These are phyloP conservation scores for Anticlea derivata DNA, from an alignment of 2,888 invertebrate genomes.

Conservation along the genomic window DNA sequence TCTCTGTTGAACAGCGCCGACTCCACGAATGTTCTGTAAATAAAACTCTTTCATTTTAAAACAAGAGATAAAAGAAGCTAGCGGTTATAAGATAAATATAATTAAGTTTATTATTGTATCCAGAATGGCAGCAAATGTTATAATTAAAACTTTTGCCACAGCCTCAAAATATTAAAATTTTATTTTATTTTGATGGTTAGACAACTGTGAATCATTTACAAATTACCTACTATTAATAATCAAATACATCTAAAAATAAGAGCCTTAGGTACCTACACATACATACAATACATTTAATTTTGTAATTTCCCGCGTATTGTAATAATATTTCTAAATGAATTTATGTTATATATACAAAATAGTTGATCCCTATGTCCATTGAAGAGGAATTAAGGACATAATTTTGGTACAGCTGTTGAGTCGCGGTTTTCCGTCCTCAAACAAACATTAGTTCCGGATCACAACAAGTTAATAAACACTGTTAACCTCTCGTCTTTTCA, in stretches of 20 bases:
- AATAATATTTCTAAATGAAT: background rate
- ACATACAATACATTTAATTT: no score
- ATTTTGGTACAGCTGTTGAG: background rate
- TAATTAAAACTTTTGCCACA: no score
- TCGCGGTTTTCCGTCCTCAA: no score
- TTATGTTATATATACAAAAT: background rate
- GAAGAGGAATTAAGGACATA: conserved; percentile 12
- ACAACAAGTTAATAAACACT: conserved; percentile 5
- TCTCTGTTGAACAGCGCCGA: conserved; percentile 78
- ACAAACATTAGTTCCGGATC: background rate
- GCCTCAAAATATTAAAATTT: no score
- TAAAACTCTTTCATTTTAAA: background rate
- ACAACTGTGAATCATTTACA: no score
- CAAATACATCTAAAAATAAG: no score
- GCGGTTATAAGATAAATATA: background rate
- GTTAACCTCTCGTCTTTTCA: background rate
- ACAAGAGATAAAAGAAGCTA: no score
- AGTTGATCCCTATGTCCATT: conserved; percentile 9
- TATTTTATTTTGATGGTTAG: no score
- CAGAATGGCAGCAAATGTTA: no score
- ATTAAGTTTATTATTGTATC: no score
- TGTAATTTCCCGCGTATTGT: conserved; percentile 1
- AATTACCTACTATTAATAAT: no score
- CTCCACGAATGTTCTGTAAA: conserved; percentile 65
- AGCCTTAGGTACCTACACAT: background rate